Evolutionary conservation across 2,797 vertebrate species (phyloP).

Genomic region (Anas capensis): DNA sequence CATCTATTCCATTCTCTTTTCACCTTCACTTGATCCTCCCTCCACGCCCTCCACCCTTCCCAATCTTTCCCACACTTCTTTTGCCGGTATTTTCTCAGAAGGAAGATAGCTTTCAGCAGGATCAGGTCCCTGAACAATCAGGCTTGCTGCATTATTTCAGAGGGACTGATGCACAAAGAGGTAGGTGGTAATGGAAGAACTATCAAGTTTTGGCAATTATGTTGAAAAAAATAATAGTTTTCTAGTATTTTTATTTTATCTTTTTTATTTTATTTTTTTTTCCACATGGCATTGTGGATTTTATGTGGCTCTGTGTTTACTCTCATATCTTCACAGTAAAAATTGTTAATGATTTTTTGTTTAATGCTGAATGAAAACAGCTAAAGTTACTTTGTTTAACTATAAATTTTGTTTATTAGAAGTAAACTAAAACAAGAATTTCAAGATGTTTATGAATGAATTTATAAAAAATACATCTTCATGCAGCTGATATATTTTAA

Average conservation of each 20-base stretch:
- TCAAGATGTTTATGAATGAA: not conserved
- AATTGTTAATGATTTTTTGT: conserved; percentile 40
- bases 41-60: no score
- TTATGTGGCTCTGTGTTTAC: not conserved
- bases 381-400: not conserved
- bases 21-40: not conserved
- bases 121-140: not conserved
- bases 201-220: not conserved
- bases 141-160: not conserved
- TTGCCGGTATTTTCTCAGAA: not conserved
- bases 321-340: not conserved
- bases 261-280: not conserved
- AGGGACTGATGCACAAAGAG: not conserved
- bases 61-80: not conserved
- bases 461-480: conserved; percentile 30
- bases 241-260: not conserved
- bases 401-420: not conserved
- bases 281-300: not conserved
- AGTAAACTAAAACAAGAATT: conserved; percentile 1
- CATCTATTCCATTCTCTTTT: not conserved
- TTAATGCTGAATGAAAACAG: not conserved
- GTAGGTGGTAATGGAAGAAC: not conserved
- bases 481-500: conserved; percentile 16
- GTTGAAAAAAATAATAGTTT: not conserved
- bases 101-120: not conserved